Evolutionary conservation across 2,888 invertebrate species (phyloP), one percentile per base, ranked within the genome.

Genomic region (Carcina quercana): DNA sequence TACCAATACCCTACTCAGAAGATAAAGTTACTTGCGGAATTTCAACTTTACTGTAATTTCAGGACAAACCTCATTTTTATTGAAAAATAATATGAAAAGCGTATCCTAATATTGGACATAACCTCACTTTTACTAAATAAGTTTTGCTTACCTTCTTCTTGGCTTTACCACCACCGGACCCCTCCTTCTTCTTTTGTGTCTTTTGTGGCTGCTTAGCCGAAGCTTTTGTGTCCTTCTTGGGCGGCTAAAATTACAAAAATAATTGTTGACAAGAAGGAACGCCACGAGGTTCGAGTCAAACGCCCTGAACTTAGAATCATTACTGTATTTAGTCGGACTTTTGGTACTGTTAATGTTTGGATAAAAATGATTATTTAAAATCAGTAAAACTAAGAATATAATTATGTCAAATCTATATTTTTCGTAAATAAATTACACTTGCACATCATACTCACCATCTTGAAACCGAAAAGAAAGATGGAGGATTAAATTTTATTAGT

Each of bases 121-220:
- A 82, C 82, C 82, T 80, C 55, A 73, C 58, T 58, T 59, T 43
- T 28, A 5, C 20, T 27, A 25, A 29, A 36, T 31, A 21, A 40
- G 36, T 45, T 12, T 50, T 56, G 49, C 64, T 66, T 78, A 91
- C 93, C 95, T 96, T 96, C 94, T 96, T 96, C 73, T 96, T 96
- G 63, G 96, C 96, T 86, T 96, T 96, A 52, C 96, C 96, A 56
- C 96, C 96, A 50, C 94, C 92, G 63, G 94, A 94, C 70, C 96
- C 96, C 74, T 96, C 96, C 85, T 96, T 96, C 88, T 96, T 96
- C 85, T 96, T 96, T 59, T 94, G 94, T 47, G 95, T 94, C 73
- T 95, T 96, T 64, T 95, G 95, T 43, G 96, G 95, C 85, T 95
- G 94, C 78, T 96, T 96, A 40, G 94, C 91, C 76, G 93, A 91